Evolutionary conservation across 2,797 vertebrate species (phyloP).

Genomic region (Diplodus puntazzo): DNA sequence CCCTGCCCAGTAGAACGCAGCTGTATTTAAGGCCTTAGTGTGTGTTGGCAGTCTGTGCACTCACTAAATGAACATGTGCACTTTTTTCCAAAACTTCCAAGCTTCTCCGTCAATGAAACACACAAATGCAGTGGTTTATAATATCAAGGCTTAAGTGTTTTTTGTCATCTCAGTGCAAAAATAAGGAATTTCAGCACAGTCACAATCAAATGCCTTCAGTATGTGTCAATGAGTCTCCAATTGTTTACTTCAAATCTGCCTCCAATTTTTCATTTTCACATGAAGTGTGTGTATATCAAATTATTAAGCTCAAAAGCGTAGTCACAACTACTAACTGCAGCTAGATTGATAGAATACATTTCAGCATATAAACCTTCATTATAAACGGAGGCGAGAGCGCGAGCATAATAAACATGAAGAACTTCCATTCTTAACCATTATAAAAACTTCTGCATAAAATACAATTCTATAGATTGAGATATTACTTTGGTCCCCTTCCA

Average conservation of each 20-base stretch:
- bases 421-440: conserved; percentile 82
- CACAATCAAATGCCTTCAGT: conserved; percentile 61
- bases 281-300: conserved; percentile 50
- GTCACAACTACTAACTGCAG: conserved; percentile 69
- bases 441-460: conserved; percentile 83
- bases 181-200: conserved; percentile 69
- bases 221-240: conserved; percentile 42
- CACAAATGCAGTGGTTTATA: conserved; percentile 66
- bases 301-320: conserved; percentile 70
- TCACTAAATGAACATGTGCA: conserved; percentile 41
- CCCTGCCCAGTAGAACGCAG: conserved; percentile 58
- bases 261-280: conserved; percentile 42
- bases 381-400: conserved; percentile 72
- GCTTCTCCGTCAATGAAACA: conserved; percentile 40
- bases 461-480: conserved; percentile 78
- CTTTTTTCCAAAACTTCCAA: conserved; percentile 27
- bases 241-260: conserved; percentile 38
- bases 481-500: conserved; percentile 86
- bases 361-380: conserved; percentile 76
- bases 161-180: conserved; percentile 78
- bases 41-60: conserved; percentile 62
- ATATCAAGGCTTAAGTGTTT: conserved; percentile 44
- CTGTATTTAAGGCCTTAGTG: conserved; percentile 81
- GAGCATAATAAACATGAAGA: conserved; percentile 75
- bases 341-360: conserved; percentile 74